Evolutionary conservation across 2,888 invertebrate genomes (phyloP).

Genomic region (Gasteruption jaculator): DNA sequence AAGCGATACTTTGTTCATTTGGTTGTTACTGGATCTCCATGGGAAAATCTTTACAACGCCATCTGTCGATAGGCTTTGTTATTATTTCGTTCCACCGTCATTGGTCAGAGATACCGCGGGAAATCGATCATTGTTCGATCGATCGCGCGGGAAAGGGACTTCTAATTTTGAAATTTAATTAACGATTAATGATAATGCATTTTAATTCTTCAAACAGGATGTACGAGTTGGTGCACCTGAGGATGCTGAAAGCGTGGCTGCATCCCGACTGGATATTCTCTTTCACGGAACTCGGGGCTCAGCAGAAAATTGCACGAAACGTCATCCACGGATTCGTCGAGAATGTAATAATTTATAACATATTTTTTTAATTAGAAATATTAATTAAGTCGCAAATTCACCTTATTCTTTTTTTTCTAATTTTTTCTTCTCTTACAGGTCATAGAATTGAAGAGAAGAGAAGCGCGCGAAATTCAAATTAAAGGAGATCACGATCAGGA

Average conservation of each 20-base stretch:
- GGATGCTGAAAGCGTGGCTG: conserved; percentile 32
- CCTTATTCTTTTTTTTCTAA: conserved; percentile 22
- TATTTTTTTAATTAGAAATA: conserved; percentile 2
- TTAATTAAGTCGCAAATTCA: neutral
- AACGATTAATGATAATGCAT: too few relatives aligned
- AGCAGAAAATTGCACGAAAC: conserved; percentile 19
- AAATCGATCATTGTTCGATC: conserved; percentile 1
- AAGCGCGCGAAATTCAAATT: conserved; percentile 8
- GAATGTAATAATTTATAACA: conserved; percentile 16
- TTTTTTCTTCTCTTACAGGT: too few relatives aligned
- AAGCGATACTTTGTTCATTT: too few relatives aligned
- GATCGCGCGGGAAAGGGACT: too few relatives aligned
- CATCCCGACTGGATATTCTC: conserved; percentile 25
- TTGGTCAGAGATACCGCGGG: conserved; percentile 7
- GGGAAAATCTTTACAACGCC: too few relatives aligned
- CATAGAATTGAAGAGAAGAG: too few relatives aligned
- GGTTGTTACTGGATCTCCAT: too few relatives aligned
- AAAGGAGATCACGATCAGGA: conserved; percentile 19
- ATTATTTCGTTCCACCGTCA: too few relatives aligned
- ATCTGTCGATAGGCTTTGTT: too few relatives aligned
- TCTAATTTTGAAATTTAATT: neutral
- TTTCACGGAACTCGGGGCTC: conserved; percentile 15
- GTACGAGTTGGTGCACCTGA: conserved; percentile 24
- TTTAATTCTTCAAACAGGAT: conserved; percentile 20
- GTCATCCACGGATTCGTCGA: conserved; percentile 26